These are phyloP conservation scores for Drosophila glabriapex DNA, from an alignment of 2,888 invertebrate genomes.

Conservation along the genomic window DNA sequence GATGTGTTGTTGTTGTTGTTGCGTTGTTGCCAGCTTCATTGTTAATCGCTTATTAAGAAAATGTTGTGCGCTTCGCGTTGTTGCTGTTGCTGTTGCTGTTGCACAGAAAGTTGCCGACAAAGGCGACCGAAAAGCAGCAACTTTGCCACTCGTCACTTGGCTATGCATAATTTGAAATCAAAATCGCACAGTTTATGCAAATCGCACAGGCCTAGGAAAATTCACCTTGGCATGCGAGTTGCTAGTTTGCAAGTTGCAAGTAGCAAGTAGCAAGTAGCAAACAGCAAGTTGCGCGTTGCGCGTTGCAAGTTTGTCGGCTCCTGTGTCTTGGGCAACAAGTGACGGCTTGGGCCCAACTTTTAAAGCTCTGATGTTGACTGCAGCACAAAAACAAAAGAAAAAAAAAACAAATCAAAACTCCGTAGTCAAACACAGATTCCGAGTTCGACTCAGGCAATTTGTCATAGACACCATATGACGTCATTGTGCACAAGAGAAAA, in stretches of 20 bases:
- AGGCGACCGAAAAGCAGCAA: constrained; percentile 29
- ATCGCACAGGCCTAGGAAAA: constrained; percentile 46
- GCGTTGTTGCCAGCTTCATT: constrained; percentile 48
- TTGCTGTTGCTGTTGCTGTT: constrained; percentile 11
- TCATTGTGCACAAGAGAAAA: constrained; percentile 31
- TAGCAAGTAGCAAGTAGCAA: constrained; percentile 13
- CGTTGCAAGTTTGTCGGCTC: constrained; percentile 11
- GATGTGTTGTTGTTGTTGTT: neutral
- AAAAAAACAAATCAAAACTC: neutral
- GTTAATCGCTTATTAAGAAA: constrained; percentile 76
- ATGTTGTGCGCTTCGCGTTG: constrained; percentile 70
- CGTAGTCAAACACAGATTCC: neutral
- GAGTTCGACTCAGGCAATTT: constrained; percentile 39
- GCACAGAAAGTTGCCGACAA: constrained; percentile 46
- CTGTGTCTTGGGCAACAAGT: constrained; percentile 48
- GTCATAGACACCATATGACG: constrained; percentile 56
- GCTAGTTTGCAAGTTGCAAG: constrained; percentile 19
- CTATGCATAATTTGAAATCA: constrained; percentile 62
- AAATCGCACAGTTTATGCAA: constrained; percentile 74
- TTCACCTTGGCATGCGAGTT: constrained; percentile 65
- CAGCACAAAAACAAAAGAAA: neutral
- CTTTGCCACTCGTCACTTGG: constrained; percentile 27
- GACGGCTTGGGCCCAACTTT: constrained; percentile 16
- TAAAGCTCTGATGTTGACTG: neutral
- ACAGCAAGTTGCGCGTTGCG: constrained; percentile 11